Percentiles rank a stretch among this genome's conserved stretches.
Conservation (phyloP, 2,888 invertebrate genomes). For the Anorthoa munda region DNA sequence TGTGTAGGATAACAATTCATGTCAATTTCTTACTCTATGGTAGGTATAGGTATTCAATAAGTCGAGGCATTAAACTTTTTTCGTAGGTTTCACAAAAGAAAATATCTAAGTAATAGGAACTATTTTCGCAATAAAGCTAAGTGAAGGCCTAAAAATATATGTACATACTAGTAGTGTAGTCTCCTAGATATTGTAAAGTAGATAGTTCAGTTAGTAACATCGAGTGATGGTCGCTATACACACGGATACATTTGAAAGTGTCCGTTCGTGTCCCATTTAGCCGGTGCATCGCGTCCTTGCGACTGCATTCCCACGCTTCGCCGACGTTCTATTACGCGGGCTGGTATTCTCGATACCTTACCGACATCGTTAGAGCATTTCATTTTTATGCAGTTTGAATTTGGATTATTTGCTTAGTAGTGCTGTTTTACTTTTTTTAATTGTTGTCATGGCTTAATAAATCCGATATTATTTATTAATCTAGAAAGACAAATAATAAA, state of each 20-base stretch:
- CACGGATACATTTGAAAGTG: conserved; percentile 63
- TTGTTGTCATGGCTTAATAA: background rate
- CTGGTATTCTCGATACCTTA: conserved; percentile 50
- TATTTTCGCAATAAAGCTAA: conserved; percentile 33
- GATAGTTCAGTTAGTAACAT: conserved; percentile 8
- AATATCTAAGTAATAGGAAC: conserved; percentile 21
- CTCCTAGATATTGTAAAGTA: background rate
- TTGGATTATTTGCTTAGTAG: conserved; percentile 1
- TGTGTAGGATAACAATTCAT: conserved; percentile 14
- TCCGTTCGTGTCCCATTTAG: conserved; percentile 62
- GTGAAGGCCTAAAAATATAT: conserved; percentile 21
- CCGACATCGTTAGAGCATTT: conserved; percentile 27
- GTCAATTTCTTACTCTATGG: background rate
- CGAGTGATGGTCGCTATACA: conserved; percentile 30
- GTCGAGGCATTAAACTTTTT: conserved; percentile 18
- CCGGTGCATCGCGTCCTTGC: conserved; percentile 69
- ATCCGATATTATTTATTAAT: background rate
- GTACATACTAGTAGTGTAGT: background rate
- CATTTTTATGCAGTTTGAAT: conserved; percentile 20
- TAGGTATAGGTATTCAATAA: conserved; percentile 21
- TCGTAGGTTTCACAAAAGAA: conserved; percentile 17
- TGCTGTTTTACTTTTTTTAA: background rate
- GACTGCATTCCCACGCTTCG: conserved; percentile 67
- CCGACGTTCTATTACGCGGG: conserved; percentile 54
- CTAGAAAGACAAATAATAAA: background rate